Base-by-base conservation (phyloP, 2,888 invertebrate genomes). In the Caenorhabditis sp. region DNA sequence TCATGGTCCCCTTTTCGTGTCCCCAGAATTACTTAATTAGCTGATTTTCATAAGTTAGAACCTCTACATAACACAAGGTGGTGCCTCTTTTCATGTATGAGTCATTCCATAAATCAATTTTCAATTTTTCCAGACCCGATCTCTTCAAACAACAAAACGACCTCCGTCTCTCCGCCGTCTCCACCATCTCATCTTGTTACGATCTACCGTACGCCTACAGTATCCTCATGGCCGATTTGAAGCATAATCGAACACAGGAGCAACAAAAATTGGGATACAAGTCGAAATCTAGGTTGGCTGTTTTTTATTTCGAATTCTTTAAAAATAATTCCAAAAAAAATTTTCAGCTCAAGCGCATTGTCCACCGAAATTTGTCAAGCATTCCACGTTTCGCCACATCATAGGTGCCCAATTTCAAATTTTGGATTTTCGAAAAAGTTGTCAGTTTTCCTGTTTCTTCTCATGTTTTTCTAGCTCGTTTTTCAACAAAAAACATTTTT, bases 121-220 rank as follows among this genome's bases (percentile, higher is more conserved):
- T n/a, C n/a, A n/a, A n/a, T n/a, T n/a, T n/a, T n/a, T n/a, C n/a
- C n/a, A n/a, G n/a, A n/a, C 76, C 64, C 4, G 69, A 73, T 26
- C 52, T 69, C 1, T 73, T 73, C 73, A 74, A 70, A 25, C 79
- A 79, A 36, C 76, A 77, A 60, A 61, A 75, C 50, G 66, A 70
- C 38, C 77, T 79, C 8, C 67, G 67, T 52, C 61, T 85, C 20
- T 77, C 83, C 0, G 85, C 85, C 2, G 60, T 85, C 43, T 81
- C 77, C 26, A 84, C 82, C 66, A 70, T 81, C 12, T 65, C 69
- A n/a, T 77, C 80, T 10, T 85, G 85, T 67, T 86, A 78, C 64
- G 85, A 85, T 69, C 72, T 85, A 43, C 79, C 80, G 21, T 80
- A 74, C 58, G 75, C 80, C n/a, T 71, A 74, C 36, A 71, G 70